phyloP scores from a whole-genome alignment of 1,140 invertebrate genomes.

The Macrobrachium rosenbergii region DNA sequence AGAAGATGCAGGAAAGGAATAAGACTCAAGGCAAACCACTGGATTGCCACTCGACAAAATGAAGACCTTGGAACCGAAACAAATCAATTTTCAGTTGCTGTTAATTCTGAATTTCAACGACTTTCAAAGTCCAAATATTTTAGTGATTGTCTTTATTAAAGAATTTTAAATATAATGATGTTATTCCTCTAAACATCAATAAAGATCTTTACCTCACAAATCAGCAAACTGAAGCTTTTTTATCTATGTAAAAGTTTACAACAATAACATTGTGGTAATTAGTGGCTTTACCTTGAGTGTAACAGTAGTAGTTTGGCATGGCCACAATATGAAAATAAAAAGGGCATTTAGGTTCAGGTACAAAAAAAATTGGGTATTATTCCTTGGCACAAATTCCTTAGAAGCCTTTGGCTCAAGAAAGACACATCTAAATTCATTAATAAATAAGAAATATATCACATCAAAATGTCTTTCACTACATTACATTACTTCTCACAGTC shows the following conservation, averaged over 20 bases:
- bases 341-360: conserved; percentile 57
- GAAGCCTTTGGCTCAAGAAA: conserved; percentile 64
- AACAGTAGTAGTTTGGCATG: conserved; percentile 42
- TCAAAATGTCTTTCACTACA: conserved; percentile 65
- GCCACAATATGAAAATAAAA: conserved; percentile 59
- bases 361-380: conserved; percentile 59
- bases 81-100: no score
- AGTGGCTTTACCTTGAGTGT: no score
- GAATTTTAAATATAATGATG: no score
- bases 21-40: no score
- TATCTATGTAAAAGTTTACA: background rate
- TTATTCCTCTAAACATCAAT: no score
- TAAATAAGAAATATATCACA: conserved; percentile 62
- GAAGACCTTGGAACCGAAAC: no score
- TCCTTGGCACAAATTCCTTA: conserved; percentile 60
- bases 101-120: no score
- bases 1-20: no score
- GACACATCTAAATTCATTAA: conserved; percentile 62
- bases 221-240: background rate
- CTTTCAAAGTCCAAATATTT: no score
- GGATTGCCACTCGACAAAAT: no score
- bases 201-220: background rate
- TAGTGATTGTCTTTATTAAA: no score
- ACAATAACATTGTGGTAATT: background rate
- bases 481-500: conserved; percentile 62